Evolutionary conservation across 2,113 vertebrate genomes (phyloP).

Genomic region (Cryptotis parvus): DNA sequence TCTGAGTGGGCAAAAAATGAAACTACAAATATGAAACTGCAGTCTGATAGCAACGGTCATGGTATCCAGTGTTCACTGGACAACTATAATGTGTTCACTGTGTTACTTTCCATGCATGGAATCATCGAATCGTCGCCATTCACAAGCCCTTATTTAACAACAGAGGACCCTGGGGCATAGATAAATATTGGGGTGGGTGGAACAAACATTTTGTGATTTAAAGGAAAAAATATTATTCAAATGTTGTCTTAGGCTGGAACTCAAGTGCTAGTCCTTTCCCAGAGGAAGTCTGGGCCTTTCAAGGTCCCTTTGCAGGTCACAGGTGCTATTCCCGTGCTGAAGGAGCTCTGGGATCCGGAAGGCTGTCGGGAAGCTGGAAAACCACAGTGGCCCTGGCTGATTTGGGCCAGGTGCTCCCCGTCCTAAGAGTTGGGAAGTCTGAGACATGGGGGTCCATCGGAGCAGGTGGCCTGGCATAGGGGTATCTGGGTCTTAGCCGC

Average conservation of each 20-base stretch:
- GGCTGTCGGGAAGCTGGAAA: too few relatives aligned
- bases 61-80: slow-evolving; percentile 44
- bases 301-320: background rate
- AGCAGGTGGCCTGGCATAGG: background rate
- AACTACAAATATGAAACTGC: slow-evolving; percentile 52
- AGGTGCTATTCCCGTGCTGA: background rate
- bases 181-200: background rate
- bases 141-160: slow-evolving; percentile 43
- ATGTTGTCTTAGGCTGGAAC: slow-evolving; percentile 4
- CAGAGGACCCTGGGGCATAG: background rate
- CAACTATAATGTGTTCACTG: background rate
- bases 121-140: slow-evolving; percentile 28
- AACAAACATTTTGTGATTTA: slow-evolving; percentile 20
- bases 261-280: background rate
- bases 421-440: too few relatives aligned
- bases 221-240: background rate
- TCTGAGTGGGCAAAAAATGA: too few relatives aligned
- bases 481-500: background rate
- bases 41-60: slow-evolving; percentile 12
- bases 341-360: background rate
- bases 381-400: background rate
- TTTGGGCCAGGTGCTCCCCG: too few relatives aligned
- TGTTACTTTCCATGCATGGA: slow-evolving; percentile 36
- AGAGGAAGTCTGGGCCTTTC: background rate
- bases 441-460: background rate